phyloP scores from a whole-genome alignment of 2,797 vertebrate species.

The Prionace glauca region DNA sequence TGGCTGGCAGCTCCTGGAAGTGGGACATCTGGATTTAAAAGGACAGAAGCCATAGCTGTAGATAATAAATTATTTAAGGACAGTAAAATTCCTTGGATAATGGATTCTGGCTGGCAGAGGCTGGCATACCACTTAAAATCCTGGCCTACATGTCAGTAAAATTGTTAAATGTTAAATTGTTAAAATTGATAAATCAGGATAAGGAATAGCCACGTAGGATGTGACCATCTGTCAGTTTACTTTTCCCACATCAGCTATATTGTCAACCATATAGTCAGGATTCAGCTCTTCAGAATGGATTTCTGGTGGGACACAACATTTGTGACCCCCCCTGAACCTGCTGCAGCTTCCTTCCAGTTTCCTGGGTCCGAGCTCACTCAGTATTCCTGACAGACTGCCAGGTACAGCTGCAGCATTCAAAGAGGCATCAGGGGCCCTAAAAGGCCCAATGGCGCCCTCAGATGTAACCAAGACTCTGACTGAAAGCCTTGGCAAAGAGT shows the following conservation, averaged over 20 bases:
- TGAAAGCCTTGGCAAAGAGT: neutral
- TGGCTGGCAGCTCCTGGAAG: no score
- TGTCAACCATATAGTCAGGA: neutral
- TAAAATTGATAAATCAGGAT: no score
- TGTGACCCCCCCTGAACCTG: no score
- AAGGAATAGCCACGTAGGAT: no score
- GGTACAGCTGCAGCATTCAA: neutral
- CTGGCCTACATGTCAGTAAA: neutral
- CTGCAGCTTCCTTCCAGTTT: neutral
- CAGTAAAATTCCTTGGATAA: no score
- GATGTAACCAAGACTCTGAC: neutral
- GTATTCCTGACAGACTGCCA: neutral
- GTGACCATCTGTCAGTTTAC: neutral
- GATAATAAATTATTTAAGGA: no score
- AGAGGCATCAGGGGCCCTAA: neutral
- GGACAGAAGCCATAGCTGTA: no score
- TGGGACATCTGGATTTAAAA: no score
- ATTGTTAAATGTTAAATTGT: neutral
- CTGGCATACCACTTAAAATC: no score
- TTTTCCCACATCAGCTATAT: neutral
- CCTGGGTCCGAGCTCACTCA: neutral
- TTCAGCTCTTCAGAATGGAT: neutral
- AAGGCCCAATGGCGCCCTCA: neutral
- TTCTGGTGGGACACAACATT: neutral
- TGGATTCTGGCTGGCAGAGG: no score